phyloP scores from a whole-genome alignment of 2,797 vertebrate genomes.

The Rhinatrema bivittatum region DNA sequence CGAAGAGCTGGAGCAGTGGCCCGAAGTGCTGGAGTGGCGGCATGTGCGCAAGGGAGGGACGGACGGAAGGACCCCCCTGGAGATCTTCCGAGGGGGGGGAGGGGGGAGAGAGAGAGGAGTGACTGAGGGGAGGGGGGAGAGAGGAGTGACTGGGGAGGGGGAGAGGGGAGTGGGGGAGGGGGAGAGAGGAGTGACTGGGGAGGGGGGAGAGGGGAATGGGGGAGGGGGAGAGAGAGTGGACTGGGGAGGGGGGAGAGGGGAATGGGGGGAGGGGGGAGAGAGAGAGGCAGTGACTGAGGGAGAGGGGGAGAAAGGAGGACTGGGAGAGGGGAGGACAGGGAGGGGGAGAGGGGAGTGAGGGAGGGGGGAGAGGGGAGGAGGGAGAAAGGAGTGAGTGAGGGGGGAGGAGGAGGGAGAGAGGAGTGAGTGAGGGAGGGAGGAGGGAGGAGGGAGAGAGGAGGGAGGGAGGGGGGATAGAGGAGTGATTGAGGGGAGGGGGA shows the following conservation, averaged over 20 bases:
- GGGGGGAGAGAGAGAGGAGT: too few species aligned
- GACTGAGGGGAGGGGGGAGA: too few species aligned
- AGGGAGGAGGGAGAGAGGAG: neutral
- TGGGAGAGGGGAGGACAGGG: neutral
- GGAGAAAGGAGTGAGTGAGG: neutral
- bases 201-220: neutral
- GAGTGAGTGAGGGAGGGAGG: neutral
- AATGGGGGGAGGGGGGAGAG: neutral
- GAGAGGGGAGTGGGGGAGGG: too few species aligned
- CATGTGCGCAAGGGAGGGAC: too few species aligned
- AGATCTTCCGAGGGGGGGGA: too few species aligned
- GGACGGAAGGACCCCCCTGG: too few species aligned
- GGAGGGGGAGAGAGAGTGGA: neutral
- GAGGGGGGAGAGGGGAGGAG: neutral
- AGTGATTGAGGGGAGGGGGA: too few species aligned
- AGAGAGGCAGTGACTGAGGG: neutral
- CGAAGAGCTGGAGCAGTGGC: too few species aligned
- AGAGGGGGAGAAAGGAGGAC: neutral
- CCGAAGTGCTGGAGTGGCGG: too few species aligned
- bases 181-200: neutral
- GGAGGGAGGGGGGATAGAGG: too few species aligned
- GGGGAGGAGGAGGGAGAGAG: neutral
- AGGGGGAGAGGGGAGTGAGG: neutral
- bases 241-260: neutral
- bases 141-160: too few species aligned